Conservation (phyloP, 2,113 vertebrate species). For the Dascyllus trimaculatus region DNA sequence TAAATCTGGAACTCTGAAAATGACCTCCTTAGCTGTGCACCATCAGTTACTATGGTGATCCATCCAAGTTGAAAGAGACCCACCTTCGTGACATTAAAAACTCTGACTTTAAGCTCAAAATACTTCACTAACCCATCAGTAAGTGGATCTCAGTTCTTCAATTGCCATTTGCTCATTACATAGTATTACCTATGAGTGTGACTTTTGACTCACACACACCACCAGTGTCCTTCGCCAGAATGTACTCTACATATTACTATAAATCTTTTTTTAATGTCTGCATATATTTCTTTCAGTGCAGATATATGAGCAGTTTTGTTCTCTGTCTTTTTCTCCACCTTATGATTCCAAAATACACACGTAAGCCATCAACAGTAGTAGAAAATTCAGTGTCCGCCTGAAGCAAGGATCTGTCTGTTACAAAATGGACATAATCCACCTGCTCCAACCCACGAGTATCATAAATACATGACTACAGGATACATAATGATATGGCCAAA, state of each 20-base stretch:
- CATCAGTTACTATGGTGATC: too few relatives aligned
- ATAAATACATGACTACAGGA: conserved; percentile 39
- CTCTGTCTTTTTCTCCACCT: neutral
- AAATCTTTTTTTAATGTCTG: neutral
- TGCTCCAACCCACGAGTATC: conserved; percentile 14
- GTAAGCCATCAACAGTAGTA: neutral
- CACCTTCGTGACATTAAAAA: too few relatives aligned
- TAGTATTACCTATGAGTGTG: too few relatives aligned
- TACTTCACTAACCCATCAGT: too few relatives aligned
- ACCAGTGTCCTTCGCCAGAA: neutral
- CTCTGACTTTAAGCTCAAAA: too few relatives aligned
- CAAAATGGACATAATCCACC: conserved; percentile 25
- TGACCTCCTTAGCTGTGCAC: too few relatives aligned
- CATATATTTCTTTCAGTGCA: neutral
- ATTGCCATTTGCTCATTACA: too few relatives aligned
- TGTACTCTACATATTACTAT: neutral
- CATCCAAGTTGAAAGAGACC: too few relatives aligned
- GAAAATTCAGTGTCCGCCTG: neutral
- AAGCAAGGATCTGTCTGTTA: conserved; percentile 17
- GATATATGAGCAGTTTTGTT: neutral
- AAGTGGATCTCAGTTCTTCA: too few relatives aligned
- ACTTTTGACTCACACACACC: too few relatives aligned
- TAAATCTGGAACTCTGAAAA: too few relatives aligned
- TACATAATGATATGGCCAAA: conserved; percentile 20
- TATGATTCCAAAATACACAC: neutral